Evolutionary conservation across 2,888 invertebrate species (phyloP), one percentile per base, ranked within the genome.

Genomic region (Cerastis leucographa): DNA sequence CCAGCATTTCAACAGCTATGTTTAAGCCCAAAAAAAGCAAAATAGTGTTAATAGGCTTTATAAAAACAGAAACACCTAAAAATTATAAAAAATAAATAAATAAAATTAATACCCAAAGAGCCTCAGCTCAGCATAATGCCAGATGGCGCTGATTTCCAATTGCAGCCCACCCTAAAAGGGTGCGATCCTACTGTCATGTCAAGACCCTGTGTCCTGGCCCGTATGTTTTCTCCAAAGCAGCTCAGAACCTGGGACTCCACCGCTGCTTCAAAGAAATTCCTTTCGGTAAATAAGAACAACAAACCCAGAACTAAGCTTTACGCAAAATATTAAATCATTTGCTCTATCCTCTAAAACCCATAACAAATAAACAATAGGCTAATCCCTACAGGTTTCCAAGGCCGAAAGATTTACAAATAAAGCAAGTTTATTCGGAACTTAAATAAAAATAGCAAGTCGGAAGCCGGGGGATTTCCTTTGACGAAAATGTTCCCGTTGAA

Each of bases 401-500:
- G n/a, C 51, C 46, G 70, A 83, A 80, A 69, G 51, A 40, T 71
- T 68, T 59, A 75, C 64, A 73, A 74, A 71, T 76, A 86, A 70
- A 40, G 12, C 42, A 61, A 81, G 74, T 85, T 85, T 81, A 80
- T 88, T 77, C 72, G 67, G 59, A 62, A 80, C 79, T 82, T 82
- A 81, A 83, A 81, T 82, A 85, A 87, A 87, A 88, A 87, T 88
- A 78, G 65, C 74, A 29, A 70, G 35, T 56, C 44, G 62, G 77
- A 76, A 79, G 71, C 74, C n/a, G 35, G 1, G 71, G 70, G 83
- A 83, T 87, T 87, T 81, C 82, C 87, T 88, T 88, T 87, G 88
- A 85, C 83, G 81, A 79, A 81, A 80, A 65, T 66, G 71, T 64
- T 56, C 40, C 80, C n/a, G 51, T 61, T 69, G 74, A 74, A 83